Evolutionary conservation across 2,888 invertebrate species (phyloP).

Genomic region (Coremacera marginata): DNA sequence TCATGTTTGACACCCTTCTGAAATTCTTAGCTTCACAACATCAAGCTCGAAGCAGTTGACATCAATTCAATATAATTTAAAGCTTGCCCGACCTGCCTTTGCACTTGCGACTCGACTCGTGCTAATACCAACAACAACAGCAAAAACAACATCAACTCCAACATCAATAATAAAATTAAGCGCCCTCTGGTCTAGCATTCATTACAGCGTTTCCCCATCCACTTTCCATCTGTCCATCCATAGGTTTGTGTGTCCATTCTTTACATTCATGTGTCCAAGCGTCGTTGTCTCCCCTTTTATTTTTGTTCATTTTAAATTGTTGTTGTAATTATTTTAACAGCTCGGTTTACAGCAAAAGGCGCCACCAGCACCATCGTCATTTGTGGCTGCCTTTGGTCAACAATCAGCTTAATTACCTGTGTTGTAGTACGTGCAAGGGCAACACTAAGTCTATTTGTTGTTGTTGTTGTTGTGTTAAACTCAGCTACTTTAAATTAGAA

Average conservation of each 20-base stretch:
- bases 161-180: not conserved
- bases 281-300: conserved; percentile 17
- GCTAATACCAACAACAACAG: not conserved
- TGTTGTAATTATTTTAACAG: conserved; percentile 15
- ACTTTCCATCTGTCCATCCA: not conserved
- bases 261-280: conserved; percentile 1
- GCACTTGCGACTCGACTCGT: not conserved
- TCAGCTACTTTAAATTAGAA: no score
- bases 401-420: not conserved
- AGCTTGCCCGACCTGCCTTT: not conserved
- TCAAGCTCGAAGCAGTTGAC: not conserved
- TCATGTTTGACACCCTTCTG: not conserved
- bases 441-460: not conserved
- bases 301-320: not conserved
- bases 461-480: no score
- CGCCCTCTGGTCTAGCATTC: no score
- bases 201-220: not conserved
- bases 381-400: conserved; percentile 10
- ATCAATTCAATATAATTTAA: not conserved
- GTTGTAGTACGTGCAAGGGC: not conserved
- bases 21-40: not conserved
- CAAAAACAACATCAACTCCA: not conserved
- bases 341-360: conserved; percentile 9
- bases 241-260: not conserved
- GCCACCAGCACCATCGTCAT: not conserved